phyloP scores from a whole-genome alignment of 2,113 vertebrate genomes.

The Climacteris rufus region DNA sequence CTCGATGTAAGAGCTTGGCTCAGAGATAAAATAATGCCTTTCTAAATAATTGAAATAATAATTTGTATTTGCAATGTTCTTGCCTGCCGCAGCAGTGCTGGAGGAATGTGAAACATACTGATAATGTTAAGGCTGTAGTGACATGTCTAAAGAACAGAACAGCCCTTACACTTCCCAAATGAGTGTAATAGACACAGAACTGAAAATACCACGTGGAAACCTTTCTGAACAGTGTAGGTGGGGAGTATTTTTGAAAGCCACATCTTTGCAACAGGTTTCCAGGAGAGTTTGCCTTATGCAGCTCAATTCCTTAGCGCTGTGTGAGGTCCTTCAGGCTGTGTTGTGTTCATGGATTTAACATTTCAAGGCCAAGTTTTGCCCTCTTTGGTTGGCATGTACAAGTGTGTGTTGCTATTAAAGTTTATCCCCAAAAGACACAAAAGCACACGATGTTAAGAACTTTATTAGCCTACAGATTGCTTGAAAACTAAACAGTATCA shows the following conservation, averaged over 20 bases:
- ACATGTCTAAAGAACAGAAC: neutral
- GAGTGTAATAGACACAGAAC: neutral
- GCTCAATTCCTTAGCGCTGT: fast-evolving
- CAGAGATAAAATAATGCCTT: neutral
- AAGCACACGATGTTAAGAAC: neutral
- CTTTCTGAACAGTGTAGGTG: neutral
- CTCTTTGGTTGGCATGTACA: neutral
- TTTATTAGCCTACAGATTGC: conserved; percentile 3
- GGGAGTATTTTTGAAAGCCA: neutral
- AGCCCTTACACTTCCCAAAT: neutral
- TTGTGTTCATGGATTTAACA: neutral
- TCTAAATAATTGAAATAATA: neutral
- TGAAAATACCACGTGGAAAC: neutral
- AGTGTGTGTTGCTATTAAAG: neutral
- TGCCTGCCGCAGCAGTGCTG: neutral
- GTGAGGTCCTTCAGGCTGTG: neutral
- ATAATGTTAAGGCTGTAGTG: neutral
- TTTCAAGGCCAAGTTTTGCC: neutral
- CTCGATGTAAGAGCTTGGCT: neutral
- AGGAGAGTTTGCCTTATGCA: neutral
- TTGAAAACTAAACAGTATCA: conserved; percentile 26
- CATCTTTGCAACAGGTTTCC: neutral
- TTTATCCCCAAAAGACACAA: neutral
- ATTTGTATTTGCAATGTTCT: neutral
- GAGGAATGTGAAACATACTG: neutral